Evolutionary conservation across 53 echinoderm and acorn worm genomes (phyloP).

Genomic region (Apostichopus leukothele): DNA sequence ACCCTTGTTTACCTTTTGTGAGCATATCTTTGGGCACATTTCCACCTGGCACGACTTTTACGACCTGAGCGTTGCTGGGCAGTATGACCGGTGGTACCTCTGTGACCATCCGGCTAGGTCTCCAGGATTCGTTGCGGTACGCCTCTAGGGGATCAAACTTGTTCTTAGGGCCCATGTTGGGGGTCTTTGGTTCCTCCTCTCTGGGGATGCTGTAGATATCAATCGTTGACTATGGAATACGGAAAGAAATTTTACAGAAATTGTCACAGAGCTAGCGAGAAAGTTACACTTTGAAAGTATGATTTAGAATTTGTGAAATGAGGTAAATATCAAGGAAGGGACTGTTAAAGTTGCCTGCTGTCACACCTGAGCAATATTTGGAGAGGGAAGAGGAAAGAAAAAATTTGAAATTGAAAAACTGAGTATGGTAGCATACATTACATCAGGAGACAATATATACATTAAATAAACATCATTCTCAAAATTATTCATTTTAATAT

Average conservation of each 20-base stretch:
- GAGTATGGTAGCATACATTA: no score
- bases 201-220: conserved; percentile 88
- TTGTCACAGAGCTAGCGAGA: no score
- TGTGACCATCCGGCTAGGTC: conserved; percentile 44
- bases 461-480: no score
- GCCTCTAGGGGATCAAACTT: conserved; percentile 51
- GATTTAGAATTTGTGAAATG: no score
- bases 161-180: conserved; percentile 7
- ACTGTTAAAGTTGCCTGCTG: no score
- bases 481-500: no score
- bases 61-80: conserved; percentile 74
- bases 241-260: background rate
- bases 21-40: conserved; percentile 80
- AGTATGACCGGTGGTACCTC: conserved; percentile 61
- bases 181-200: conserved; percentile 28
- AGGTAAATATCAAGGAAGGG: no score
- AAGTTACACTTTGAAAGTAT: no score
- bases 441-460: no score
- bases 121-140: conserved; percentile 52
- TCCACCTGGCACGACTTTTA: conserved; percentile 62
- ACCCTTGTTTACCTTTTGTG: conserved; percentile 57
- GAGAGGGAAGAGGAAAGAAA: no score
- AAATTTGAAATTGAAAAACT: no score
- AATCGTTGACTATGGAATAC: conserved; percentile 60
- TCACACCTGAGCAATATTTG: no score